Percentiles rank a stretch among this genome's conserved stretches.
These are phyloP conservation scores for Ischnus inquisitorius DNA, from an alignment of 2,888 invertebrate genomes.

Conservation along the genomic window DNA sequence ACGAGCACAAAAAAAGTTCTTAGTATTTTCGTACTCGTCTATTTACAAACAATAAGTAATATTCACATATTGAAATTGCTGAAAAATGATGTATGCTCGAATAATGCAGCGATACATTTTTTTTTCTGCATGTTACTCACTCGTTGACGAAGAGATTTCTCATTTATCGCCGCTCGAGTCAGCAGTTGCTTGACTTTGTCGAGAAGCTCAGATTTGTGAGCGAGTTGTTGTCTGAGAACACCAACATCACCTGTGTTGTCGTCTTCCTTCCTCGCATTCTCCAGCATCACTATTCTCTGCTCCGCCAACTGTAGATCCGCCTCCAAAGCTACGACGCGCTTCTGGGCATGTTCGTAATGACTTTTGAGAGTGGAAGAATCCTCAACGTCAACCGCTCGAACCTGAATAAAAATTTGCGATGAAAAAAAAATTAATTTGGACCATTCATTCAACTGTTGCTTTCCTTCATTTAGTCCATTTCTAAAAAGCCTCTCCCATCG, in stretches of 20 bases:
- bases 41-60: too few species aligned
- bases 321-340: slow-evolving; percentile 78
- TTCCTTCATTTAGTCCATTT: too few species aligned
- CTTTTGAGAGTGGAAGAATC: slow-evolving; percentile 60
- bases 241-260: slow-evolving; percentile 85
- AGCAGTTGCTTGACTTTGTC: slow-evolving; percentile 89
- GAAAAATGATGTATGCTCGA: too few species aligned
- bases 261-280: slow-evolving; percentile 85
- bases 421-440: not conserved
- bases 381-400: slow-evolving; percentile 48
- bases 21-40: too few species aligned
- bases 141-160: slow-evolving; percentile 88
- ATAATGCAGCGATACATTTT: too few species aligned
- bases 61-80: too few species aligned
- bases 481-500: too few species aligned
- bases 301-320: slow-evolving; percentile 80
- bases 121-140: slow-evolving; percentile 80
- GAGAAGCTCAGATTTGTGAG: slow-evolving; percentile 88
- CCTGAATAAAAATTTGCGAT: slow-evolving; percentile 40
- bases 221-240: slow-evolving; percentile 87
- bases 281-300: slow-evolving; percentile 76
- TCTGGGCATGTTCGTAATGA: slow-evolving; percentile 78
- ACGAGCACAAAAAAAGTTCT: too few species aligned
- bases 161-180: slow-evolving; percentile 89
- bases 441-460: too few species aligned